phyloP scores from a whole-genome alignment of 2,888 invertebrate genomes.

The Tuta absoluta region DNA sequence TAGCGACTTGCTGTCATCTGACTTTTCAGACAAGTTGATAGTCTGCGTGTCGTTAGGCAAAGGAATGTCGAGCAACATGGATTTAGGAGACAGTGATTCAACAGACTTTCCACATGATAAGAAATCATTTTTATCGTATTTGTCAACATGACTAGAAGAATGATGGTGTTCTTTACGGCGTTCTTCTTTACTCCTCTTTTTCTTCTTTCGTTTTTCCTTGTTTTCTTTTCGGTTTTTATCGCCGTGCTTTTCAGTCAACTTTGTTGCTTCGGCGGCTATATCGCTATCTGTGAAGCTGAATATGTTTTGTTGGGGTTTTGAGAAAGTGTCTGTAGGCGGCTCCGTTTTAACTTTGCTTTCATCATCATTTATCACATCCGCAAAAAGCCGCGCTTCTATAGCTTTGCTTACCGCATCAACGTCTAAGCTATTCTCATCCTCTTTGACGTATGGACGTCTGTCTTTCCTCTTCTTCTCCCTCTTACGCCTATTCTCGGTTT shows the following conservation, averaged over 20 bases:
- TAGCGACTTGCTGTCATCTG: constrained; percentile 59
- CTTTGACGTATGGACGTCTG: constrained; percentile 79
- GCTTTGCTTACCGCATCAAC: constrained; percentile 91
- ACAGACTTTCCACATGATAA: constrained; percentile 44
- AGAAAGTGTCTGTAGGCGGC: constrained; percentile 47
- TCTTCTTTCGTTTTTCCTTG: constrained; percentile 92
- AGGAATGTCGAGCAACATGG: constrained; percentile 65
- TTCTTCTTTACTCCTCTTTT: constrained; percentile 91
- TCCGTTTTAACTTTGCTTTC: constrained; percentile 64
- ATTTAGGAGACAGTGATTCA: constrained; percentile 55
- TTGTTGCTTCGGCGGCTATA: constrained; percentile 22
- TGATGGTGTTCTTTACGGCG: constrained; percentile 85
- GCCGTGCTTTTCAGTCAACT: constrained; percentile 40
- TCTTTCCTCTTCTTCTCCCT: constrained; percentile 84
- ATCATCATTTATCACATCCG: constrained; percentile 81
- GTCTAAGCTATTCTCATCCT: constrained; percentile 90
- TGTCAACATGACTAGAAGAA: constrained; percentile 84
- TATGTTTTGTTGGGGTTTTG: constrained; percentile 71
- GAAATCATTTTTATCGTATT: constrained; percentile 57
- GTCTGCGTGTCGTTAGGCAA: constrained; percentile 61
- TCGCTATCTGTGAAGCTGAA: constrained; percentile 81
- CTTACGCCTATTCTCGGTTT: constrained; percentile 81
- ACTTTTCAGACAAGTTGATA: constrained; percentile 48
- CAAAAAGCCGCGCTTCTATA: constrained; percentile 89
- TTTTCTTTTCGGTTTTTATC: constrained; percentile 79